Base-by-base conservation (phyloP, 2,888 invertebrate genomes). In the Dasypogon diadema region DNA sequence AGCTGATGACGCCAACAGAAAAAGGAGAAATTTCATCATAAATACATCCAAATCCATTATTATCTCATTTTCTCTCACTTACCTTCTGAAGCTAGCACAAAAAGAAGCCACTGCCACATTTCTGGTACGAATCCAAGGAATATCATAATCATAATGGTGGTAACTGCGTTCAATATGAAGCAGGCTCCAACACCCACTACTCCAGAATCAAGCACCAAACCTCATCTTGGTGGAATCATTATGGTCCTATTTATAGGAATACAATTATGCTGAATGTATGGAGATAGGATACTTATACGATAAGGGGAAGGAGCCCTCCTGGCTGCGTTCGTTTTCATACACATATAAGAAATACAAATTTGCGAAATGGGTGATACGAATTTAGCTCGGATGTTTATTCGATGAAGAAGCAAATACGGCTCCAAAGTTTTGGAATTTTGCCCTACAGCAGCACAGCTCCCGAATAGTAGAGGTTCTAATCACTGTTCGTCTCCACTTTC, bases 71-170 rank as follows among this genome's bases (percentile, higher is more conserved):
- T 24, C 46, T 37, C 24, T 16, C 16, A 26, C 24, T 42, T 8
- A 24, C 24, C n/a, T 18, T 16, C 21, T 18, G 22, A 18, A 16
- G 34, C 26, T 24, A 10, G 48, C 10, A 8, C 42, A 12, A 42
- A 42, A 42, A 12, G 12, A 30, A 14, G 14, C 46, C 65, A 46
- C 46, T 42, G 42, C 42, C 26, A 24, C 46, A 65, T 65, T 46
- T 22, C 21, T 65, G 42, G 46, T 16, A 21, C 12, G 65, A 42
- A 42, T 24, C 46, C 65, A 37, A n/a, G 46, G 65, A 65, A 65
- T 48, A 65, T 65, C 65, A 65, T 65, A 65, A 65, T 65, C 65
- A 65, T 65, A 65, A 65, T 65, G 42, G 37, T n/a, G 24, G 48
- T 2, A 46, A 46, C 22, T 21, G 48, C 22, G 65, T 51, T 51